Evolutionary conservation across 2,888 invertebrate species (phyloP), one percentile per base, ranked within the genome.

Genomic region (Leptothorax acervorum): DNA sequence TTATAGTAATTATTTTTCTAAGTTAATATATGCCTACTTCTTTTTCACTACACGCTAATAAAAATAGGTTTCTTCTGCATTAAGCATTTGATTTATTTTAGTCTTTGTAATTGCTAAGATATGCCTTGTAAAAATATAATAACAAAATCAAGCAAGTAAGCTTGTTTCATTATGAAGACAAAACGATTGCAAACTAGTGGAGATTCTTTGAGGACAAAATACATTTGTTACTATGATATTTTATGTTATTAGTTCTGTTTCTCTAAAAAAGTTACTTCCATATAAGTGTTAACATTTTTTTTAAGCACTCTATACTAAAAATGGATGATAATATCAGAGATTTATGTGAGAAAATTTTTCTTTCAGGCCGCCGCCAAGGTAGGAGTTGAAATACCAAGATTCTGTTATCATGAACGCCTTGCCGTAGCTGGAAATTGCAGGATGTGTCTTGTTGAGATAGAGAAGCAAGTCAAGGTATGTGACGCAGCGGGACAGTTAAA

Each of bases 371-470:
- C 99, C 81, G 99, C 99, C 1, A 96, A 97, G 95, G 97, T 97
- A 88, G 99, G 99, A 18, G 97, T 99, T 65, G 99, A 99, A 95
- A 99, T 99, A 90, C 99, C 99, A 2, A 96, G 99, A 85, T 99
- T 99, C 95, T 99, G 99, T 95, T 99, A 99, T 95, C 99, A 99
- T 95, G 99, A 99, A 94, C 96, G 99, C 74, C 96, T 99, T 82
- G 99, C 99, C 6, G 98, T 99, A 48, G 99, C 99, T 89, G 99
- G 99, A 66, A 99, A 99, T 95, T 99, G 99, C 94, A 97, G 99
- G 87, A 99, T 99, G 99, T 99, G 99, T 95, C 96, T 99, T 45
- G 99, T 99, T 0, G 99, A 99, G 95, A 99, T 99, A 15, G 99
- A 99, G 95, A 99, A 98, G 95, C 98, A 99, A 62, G 99, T 1